Conservation (phyloP, 2,113 vertebrate species). For the Nesogale talazaci region DNA sequence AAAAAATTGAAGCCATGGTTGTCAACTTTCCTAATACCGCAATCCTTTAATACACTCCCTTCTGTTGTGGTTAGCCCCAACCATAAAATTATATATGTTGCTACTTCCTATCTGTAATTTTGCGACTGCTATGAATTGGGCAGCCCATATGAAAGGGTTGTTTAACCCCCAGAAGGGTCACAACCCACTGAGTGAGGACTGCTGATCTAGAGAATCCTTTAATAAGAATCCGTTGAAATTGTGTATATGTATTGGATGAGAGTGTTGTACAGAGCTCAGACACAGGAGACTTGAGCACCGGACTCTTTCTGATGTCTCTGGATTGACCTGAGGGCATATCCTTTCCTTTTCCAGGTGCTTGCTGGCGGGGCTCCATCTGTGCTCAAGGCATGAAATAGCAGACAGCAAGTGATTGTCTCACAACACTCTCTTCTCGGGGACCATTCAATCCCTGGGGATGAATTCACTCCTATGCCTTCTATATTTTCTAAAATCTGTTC, state of each 20-base stretch:
- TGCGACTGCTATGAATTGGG: no score
- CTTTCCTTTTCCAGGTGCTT: background rate
- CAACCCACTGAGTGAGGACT: no score
- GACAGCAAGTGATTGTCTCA: slow-evolving; percentile 7
- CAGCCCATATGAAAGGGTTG: no score
- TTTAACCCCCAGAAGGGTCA: no score
- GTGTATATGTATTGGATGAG: background rate
- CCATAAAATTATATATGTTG: no score
- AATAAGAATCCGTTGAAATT: background rate
- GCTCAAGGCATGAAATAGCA: background rate
- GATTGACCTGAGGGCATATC: background rate
- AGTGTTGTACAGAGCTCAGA: background rate
- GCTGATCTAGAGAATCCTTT: background rate
- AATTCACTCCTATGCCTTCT: slow-evolving; percentile 45
- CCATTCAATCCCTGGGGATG: slow-evolving; percentile 30
- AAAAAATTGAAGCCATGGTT: background rate
- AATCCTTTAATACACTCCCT: no score
- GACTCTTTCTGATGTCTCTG: background rate
- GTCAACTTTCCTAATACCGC: no score
- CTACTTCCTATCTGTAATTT: no score
- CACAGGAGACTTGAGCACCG: background rate
- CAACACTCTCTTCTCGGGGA: background rate
- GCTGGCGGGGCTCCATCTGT: background rate
- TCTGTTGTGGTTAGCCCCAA: no score
- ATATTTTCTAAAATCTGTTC: slow-evolving; percentile 62